A percentile compares a stretch with the other conserved stretches of the same genome.
Evolutionary conservation across 2,113 vertebrate species (phyloP).

Genomic region (Paradoxurus hermaphroditus): DNA sequence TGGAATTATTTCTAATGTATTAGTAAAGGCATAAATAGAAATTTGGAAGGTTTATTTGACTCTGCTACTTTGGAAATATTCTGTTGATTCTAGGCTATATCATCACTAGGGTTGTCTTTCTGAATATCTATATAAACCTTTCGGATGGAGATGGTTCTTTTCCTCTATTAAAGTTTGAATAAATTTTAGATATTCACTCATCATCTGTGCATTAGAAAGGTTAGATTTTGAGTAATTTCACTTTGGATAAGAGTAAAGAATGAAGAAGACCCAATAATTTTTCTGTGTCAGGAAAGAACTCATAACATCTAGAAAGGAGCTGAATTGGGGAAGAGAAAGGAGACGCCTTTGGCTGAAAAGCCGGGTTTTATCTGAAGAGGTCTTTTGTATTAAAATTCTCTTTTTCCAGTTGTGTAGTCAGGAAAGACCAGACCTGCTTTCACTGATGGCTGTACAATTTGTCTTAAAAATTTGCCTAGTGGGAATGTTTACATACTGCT

Average conservation of each 20-base stretch:
- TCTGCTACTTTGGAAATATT: not conserved
- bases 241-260: not conserved
- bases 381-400: not conserved
- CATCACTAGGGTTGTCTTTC: not conserved
- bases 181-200: not conserved
- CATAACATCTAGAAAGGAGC: not conserved
- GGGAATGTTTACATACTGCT: not conserved
- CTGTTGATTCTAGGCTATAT: not conserved
- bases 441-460: not conserved
- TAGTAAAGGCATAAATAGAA: not conserved
- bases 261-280: not conserved
- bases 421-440: not conserved
- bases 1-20: not conserved
- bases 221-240: not conserved
- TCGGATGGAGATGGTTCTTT: not conserved
- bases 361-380: not conserved
- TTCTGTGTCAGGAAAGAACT: not conserved
- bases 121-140: not conserved
- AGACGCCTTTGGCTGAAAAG: not conserved
- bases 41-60: not conserved
- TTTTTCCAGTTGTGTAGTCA: not conserved
- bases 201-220: not conserved
- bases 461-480: not conserved
- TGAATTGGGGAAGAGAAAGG: not conserved
- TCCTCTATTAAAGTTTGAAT: not conserved